Conservation (phyloP, 2,113 vertebrate genomes). For the Pelvicachromis taeniatus region DNA sequence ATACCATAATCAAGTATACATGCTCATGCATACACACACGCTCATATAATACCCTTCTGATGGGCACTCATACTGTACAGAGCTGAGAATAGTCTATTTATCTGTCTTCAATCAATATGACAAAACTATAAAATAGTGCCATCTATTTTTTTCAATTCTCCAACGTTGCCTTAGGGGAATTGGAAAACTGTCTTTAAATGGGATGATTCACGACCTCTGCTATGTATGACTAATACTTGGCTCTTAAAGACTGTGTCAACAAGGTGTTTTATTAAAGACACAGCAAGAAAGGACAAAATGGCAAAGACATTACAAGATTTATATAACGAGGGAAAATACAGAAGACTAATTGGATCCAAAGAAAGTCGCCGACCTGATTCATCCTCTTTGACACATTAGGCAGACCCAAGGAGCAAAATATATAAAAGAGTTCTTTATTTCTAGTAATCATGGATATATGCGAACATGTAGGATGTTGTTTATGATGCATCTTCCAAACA, state of each 20-base stretch:
- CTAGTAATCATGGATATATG: conserved; percentile 65
- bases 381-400: background rate
- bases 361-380: conserved; percentile 3
- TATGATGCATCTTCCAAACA: conserved; percentile 32
- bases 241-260: conserved; percentile 46
- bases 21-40: background rate
- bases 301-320: conserved; percentile 27
- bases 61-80: background rate
- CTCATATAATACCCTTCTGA: conserved; percentile 3
- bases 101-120: conserved; percentile 42
- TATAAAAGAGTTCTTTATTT: conserved; percentile 69
- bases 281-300: conserved; percentile 31
- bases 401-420: conserved; percentile 1
- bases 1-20: conserved; percentile 22
- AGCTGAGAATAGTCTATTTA: conserved; percentile 1
- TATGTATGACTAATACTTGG: conserved; percentile 65
- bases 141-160: conserved; percentile 31
- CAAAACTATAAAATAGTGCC: conserved; percentile 39
- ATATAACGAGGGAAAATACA: conserved; percentile 18
- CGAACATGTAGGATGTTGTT: conserved; percentile 42
- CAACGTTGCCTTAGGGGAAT: conserved; percentile 42
- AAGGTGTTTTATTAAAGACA: conserved; percentile 57
- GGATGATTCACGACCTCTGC: conserved; percentile 60
- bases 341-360: conserved; percentile 33
- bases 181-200: conserved; percentile 47